Percentiles rank a stretch among this genome's conserved stretches.
Conservation (phyloP, 2,113 vertebrate genomes). For the Calyptomena viridis region DNA sequence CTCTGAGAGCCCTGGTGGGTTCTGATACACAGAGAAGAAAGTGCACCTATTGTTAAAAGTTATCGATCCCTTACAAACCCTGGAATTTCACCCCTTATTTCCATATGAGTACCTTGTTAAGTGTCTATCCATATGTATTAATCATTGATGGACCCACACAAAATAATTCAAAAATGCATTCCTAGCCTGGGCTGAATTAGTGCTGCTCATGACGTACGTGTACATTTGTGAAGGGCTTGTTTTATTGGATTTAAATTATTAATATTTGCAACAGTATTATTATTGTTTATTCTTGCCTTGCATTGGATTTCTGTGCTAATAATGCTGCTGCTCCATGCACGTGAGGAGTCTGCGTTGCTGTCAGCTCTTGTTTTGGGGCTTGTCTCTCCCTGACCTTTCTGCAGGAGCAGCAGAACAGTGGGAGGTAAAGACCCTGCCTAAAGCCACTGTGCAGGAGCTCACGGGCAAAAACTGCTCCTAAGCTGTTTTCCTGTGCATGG, state of each 20-base stretch:
- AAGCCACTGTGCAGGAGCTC: not conserved
- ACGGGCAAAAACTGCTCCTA: not conserved
- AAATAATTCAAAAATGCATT: not conserved
- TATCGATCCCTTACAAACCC: not conserved
- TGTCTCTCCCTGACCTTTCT: not conserved
- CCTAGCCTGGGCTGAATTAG: not conserved
- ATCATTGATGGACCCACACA: not conserved
- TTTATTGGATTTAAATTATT: slow-evolving; percentile 49
- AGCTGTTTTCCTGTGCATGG: not conserved
- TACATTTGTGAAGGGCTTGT: not conserved
- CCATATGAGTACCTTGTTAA: not conserved
- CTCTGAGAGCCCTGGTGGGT: not conserved
- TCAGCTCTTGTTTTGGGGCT: not conserved
- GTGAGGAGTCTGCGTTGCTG: not conserved
- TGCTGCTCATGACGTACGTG: not conserved
- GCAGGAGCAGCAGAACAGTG: not conserved
- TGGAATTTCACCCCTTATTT: not conserved
- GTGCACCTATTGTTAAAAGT: not conserved
- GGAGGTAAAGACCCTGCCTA: not conserved
- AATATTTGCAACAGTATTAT: not conserved
- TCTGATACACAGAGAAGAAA: not conserved
- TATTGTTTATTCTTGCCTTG: not conserved
- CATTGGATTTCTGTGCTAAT: not conserved
- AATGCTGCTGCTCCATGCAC: not conserved
- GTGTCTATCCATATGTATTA: not conserved